These are phyloP conservation scores for Lucilia cuprina DNA, from an alignment of 1,140 invertebrate genomes.

Conservation along the genomic window DNA sequence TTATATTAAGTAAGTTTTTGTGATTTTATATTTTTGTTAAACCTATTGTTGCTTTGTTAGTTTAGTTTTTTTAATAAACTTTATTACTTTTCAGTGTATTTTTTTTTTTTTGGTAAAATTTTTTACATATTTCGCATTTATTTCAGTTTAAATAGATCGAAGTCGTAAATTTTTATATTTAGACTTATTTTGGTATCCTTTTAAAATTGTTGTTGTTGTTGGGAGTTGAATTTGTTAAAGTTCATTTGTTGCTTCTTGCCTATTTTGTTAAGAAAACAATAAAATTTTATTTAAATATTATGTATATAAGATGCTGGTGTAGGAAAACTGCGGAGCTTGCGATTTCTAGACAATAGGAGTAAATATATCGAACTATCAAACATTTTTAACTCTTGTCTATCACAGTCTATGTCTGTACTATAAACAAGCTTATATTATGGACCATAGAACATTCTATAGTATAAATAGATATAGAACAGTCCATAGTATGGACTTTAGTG, in stretches of 20 bases:
- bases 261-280: constrained; percentile 1
- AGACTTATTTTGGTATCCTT: neutral
- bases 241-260: neutral
- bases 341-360: too few relatives aligned
- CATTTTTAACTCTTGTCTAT: too few relatives aligned
- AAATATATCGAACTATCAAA: too few relatives aligned
- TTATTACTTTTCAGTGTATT: neutral
- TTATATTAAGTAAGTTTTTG: neutral
- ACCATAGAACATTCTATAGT: too few relatives aligned
- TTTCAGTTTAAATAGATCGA: neutral
- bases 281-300: constrained; percentile 16
- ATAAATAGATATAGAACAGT: too few relatives aligned
- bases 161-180: constrained; percentile 1
- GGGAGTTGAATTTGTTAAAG: neutral
- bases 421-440: too few relatives aligned
- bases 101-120: neutral
- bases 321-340: neutral
- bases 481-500: too few relatives aligned
- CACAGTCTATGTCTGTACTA: too few relatives aligned
- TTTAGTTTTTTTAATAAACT: neutral
- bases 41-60: neutral
- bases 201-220: neutral
- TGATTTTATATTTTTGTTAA: neutral
- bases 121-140: neutral
- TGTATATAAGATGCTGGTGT: neutral